Evolutionary conservation across 2,113 vertebrate genomes (phyloP).

Genomic region (Pachycephala philippinensis): DNA sequence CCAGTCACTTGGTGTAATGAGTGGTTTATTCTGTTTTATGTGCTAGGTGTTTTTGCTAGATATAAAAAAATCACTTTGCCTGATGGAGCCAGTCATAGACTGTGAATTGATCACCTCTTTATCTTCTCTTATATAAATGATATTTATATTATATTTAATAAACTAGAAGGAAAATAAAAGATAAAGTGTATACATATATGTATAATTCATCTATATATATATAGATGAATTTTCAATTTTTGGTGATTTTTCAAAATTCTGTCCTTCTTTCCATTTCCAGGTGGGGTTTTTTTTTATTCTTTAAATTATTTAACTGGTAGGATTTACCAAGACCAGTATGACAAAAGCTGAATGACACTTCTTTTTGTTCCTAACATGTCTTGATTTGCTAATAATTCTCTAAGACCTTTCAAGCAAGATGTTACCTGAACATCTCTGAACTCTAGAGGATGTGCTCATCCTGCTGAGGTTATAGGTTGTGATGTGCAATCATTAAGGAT

Average conservation of each 20-base stretch:
- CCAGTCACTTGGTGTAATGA: neutral
- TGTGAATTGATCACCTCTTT: neutral
- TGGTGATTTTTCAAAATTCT: neutral
- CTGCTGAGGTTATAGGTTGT: neutral
- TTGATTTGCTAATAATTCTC: neutral
- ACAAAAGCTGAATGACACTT: neutral
- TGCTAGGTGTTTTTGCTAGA: neutral
- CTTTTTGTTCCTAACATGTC: neutral
- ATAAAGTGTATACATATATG: too few species aligned
- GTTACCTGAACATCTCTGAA: neutral
- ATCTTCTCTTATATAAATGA: neutral
- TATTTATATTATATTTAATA: neutral
- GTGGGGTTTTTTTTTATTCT: too few species aligned
- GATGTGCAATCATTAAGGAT: neutral
- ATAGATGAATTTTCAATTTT: neutral
- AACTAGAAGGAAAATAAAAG: neutral
- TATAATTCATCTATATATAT: too few species aligned
- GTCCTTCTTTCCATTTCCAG: neutral
- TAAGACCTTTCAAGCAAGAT: neutral
- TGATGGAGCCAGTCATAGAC: neutral
- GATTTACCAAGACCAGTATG: neutral
- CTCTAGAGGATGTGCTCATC: neutral
- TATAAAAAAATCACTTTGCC: neutral
- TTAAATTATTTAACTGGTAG: neutral
- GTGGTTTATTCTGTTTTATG: neutral